Conservation (phyloP, 2,113 vertebrate species). For the Carassius auratus region DNA sequence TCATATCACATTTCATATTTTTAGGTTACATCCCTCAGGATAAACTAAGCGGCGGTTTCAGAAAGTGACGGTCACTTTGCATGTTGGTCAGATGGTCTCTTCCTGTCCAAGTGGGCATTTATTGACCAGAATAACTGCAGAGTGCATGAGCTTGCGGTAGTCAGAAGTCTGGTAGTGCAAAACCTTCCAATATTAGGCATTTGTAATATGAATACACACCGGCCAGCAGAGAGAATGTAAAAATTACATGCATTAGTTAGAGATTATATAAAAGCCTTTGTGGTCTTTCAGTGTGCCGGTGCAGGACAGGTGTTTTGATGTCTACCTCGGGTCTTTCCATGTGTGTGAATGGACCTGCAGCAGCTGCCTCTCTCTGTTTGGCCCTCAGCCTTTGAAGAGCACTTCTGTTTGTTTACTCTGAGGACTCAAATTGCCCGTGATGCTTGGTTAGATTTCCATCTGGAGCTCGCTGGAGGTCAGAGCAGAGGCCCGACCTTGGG, state of each 20-base stretch:
- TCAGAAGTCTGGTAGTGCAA: not conserved
- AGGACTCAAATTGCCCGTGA: slow-evolving; percentile 64
- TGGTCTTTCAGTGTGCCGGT: not conserved
- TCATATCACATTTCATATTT: not conserved
- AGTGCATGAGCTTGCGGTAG: not conserved
- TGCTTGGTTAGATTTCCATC: slow-evolving; percentile 73
- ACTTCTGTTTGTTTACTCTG: slow-evolving; percentile 69
- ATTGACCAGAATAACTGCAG: not conserved
- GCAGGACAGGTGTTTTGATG: too few species aligned
- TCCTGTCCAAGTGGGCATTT: slow-evolving; percentile 6
- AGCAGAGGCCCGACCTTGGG: slow-evolving; percentile 50
- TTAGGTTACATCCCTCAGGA: not conserved
- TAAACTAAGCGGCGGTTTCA: not conserved
- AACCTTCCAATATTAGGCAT: not conserved
- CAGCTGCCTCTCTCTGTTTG: slow-evolving; percentile 38
- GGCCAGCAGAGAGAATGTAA: not conserved
- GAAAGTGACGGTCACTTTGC: not conserved
- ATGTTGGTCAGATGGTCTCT: not conserved
- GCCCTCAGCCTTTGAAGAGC: slow-evolving; percentile 60
- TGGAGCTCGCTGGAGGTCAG: slow-evolving; percentile 68
- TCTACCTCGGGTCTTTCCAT: not conserved
- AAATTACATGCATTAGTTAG: slow-evolving; percentile 17
- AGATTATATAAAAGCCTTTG: slow-evolving; percentile 16
- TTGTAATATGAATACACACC: not conserved
- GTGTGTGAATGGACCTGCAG: not conserved